A percentile compares a stretch with the other conserved stretches of the same genome.
phyloP scores from a whole-genome alignment of 2,888 invertebrate genomes.

The Ethmia dodecea region DNA sequence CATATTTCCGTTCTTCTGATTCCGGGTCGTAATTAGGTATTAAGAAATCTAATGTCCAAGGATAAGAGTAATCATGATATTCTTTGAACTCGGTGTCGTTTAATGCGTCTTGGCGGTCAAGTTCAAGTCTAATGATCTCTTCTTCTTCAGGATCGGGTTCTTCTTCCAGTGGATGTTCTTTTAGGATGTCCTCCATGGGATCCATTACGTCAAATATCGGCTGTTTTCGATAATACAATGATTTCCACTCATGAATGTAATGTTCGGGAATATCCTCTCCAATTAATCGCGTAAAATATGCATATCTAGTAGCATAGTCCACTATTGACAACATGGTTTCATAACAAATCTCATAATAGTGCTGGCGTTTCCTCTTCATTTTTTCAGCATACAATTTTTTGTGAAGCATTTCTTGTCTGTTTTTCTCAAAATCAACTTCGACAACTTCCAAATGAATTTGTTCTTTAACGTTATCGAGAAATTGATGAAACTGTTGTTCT shows the following conservation, averaged over 20 bases:
- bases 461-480: slow-evolving; percentile 57
- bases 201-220: slow-evolving; percentile 71
- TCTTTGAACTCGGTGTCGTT: slow-evolving; percentile 75
- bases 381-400: slow-evolving; percentile 73
- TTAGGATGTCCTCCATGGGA: slow-evolving; percentile 54
- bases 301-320: slow-evolving; percentile 72
- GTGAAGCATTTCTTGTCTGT: slow-evolving; percentile 70
- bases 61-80: slow-evolving; percentile 70
- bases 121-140: slow-evolving; percentile 63
- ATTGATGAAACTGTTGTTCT: slow-evolving; percentile 66
- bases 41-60: slow-evolving; percentile 72
- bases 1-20: slow-evolving; percentile 58
- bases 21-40: slow-evolving; percentile 57
- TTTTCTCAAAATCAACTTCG: slow-evolving; percentile 73
- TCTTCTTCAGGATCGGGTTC: slow-evolving; percentile 44
- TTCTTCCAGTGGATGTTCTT: slow-evolving; percentile 40
- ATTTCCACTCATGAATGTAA: slow-evolving; percentile 75
- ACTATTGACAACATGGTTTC: slow-evolving; percentile 73
- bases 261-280: slow-evolving; percentile 62
- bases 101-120: slow-evolving; percentile 69
- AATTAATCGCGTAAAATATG: slow-evolving; percentile 61
- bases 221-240: slow-evolving; percentile 71
- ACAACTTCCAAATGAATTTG: slow-evolving; percentile 60
- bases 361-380: slow-evolving; percentile 61
- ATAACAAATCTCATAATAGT: slow-evolving; percentile 68